phyloP scores from a whole-genome alignment of 2,113 vertebrate genomes.

The Cryptotis parvus region DNA sequence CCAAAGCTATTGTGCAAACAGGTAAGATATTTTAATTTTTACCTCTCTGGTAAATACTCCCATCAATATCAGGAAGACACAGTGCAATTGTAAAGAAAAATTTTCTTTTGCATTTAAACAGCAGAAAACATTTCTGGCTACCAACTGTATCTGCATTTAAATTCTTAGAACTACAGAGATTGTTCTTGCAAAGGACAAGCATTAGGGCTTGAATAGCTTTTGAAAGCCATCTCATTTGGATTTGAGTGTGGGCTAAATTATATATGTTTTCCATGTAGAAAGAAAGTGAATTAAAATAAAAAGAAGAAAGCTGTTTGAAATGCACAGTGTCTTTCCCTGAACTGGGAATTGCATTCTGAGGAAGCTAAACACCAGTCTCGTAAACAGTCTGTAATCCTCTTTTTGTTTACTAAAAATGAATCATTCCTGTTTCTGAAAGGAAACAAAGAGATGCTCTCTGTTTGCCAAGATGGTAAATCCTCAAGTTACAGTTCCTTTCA shows the following conservation, averaged over 20 bases:
- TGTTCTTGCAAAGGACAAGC: slow-evolving; percentile 71
- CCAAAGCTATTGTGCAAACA: slow-evolving; percentile 66
- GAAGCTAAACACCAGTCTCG: slow-evolving; percentile 69
- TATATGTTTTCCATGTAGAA: slow-evolving; percentile 56
- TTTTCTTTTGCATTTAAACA: slow-evolving; percentile 63
- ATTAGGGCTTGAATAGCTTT: slow-evolving; percentile 46
- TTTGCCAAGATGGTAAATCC: slow-evolving; percentile 68
- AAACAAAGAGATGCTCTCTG: slow-evolving; percentile 71
- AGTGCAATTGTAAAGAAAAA: slow-evolving; percentile 61
- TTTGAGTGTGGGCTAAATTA: slow-evolving; percentile 70
- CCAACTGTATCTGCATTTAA: slow-evolving; percentile 61
- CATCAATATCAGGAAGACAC: slow-evolving; percentile 24
- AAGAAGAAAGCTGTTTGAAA: slow-evolving; percentile 80
- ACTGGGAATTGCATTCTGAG: slow-evolving; percentile 50
- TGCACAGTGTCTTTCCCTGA: slow-evolving; percentile 62
- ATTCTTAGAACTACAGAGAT: slow-evolving; percentile 64
- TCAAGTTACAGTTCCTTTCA: neutral
- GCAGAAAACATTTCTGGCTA: slow-evolving; percentile 59
- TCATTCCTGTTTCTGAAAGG: slow-evolving; percentile 73
- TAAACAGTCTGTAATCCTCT: slow-evolving; percentile 74
- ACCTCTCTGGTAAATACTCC: slow-evolving; percentile 59
- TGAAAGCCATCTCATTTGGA: slow-evolving; percentile 72
- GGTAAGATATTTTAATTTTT: slow-evolving; percentile 64
- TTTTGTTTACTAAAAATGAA: slow-evolving; percentile 82
- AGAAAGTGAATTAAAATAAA: slow-evolving; percentile 60